Conservation (phyloP, 2,113 vertebrate species). For the Clarias magur region DNA sequence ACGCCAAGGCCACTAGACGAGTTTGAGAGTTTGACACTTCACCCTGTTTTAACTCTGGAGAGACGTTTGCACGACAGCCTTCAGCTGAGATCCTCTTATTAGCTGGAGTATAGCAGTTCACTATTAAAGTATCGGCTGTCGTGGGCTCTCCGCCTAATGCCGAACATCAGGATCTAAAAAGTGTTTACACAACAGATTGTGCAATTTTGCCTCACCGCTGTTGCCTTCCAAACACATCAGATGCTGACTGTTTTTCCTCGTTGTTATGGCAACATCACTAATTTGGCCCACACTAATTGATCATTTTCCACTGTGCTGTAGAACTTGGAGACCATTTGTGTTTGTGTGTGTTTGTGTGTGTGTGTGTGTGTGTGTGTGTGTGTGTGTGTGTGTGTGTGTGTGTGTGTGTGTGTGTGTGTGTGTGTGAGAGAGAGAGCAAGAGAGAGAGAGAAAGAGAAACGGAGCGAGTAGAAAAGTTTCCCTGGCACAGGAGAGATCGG, state of each 20-base stretch:
- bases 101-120: neutral
- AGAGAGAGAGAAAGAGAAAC: neutral
- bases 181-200: neutral
- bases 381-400: neutral
- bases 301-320: slow-evolving; percentile 37
- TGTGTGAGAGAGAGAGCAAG: neutral
- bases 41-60: neutral
- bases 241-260: slow-evolving; percentile 37
- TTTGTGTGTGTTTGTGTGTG: neutral
- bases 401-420: neutral
- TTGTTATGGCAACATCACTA: slow-evolving; percentile 39
- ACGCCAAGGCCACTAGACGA: neutral
- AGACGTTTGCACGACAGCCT: neutral
- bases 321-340: neutral
- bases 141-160: neutral
- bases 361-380: neutral
- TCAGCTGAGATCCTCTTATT: neutral
- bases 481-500: neutral
- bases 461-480: neutral
- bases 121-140: too few relatives aligned
- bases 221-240: neutral
- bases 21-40: neutral
- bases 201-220: neutral
- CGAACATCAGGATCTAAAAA: neutral
- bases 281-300: slow-evolving; percentile 45